phyloP scores from a whole-genome alignment of 2,797 vertebrate species.

The Coregonus sp. region DNA sequence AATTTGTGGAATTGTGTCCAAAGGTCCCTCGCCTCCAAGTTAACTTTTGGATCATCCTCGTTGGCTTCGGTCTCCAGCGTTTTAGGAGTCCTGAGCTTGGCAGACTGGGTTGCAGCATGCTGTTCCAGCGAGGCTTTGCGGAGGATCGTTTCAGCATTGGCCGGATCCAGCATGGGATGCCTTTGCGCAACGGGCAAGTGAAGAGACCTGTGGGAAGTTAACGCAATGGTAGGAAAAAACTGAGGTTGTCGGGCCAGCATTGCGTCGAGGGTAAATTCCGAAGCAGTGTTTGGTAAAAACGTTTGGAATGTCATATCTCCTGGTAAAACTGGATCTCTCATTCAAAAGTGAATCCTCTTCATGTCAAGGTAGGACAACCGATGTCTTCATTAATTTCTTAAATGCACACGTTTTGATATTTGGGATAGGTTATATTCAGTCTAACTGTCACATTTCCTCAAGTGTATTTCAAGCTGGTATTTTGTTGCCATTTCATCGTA shows the following conservation, averaged over 20 bases:
- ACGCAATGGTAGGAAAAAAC: conserved; percentile 78
- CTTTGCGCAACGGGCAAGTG: conserved; percentile 76
- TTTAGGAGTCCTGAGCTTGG: conserved; percentile 75
- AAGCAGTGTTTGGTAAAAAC: conserved; percentile 78
- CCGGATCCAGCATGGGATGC: conserved; percentile 81
- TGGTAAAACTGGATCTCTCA: conserved; percentile 81
- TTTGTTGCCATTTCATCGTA: background rate
- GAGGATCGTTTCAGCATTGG: conserved; percentile 68
- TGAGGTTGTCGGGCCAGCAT: conserved; percentile 79
- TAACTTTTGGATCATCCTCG: conserved; percentile 89
- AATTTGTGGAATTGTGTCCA: conserved; percentile 92
- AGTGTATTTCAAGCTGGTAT: background rate
- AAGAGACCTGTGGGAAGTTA: conserved; percentile 77
- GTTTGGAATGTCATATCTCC: conserved; percentile 80
- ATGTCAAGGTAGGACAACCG: background rate
- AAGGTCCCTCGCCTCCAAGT: conserved; percentile 88
- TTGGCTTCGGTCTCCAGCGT: conserved; percentile 76
- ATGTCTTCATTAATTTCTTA: conserved; percentile 21
- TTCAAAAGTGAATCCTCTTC: conserved; percentile 59
- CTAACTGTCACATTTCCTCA: background rate
- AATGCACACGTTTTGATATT: background rate
- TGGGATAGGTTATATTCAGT: background rate
- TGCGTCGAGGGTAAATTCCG: conserved; percentile 81
- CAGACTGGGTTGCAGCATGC: conserved; percentile 60
- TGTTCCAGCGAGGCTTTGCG: conserved; percentile 74